Conservation (phyloP, 2,797 vertebrate species). For the Aldrovandia affinis region DNA sequence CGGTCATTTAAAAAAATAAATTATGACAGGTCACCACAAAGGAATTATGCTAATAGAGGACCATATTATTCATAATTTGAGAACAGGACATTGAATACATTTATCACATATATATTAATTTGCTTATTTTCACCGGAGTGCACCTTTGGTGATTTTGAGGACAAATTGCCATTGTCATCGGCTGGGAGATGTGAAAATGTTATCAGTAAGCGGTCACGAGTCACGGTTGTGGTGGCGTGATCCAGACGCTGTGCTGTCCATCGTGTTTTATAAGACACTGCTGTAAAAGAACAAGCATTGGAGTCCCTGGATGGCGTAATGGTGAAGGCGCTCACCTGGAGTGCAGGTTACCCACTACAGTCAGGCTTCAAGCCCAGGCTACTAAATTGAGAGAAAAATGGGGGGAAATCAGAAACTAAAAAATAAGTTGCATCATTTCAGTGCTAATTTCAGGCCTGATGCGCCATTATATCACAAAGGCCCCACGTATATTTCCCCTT, state of each 20-base stretch:
- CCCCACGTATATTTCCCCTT: background rate
- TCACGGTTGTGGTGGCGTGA: too few relatives aligned
- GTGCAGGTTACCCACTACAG: too few relatives aligned
- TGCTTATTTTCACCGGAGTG: background rate
- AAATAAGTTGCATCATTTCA: too few relatives aligned
- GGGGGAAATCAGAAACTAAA: too few relatives aligned
- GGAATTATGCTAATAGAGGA: background rate
- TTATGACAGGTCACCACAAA: background rate
- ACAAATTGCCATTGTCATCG: background rate
- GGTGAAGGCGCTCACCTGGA: too few relatives aligned
- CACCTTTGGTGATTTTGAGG: background rate
- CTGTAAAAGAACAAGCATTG: background rate
- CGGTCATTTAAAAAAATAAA: background rate
- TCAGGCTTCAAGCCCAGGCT: too few relatives aligned
- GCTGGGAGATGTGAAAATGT: background rate
- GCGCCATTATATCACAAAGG: background rate
- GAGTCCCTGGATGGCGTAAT: too few relatives aligned
- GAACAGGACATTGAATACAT: background rate
- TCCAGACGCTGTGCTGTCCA: background rate
- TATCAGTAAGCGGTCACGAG: background rate
- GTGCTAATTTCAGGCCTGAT: background rate
- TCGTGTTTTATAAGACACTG: background rate
- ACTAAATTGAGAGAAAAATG: too few relatives aligned
- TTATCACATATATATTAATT: background rate
- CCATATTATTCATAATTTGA: slow-evolving; percentile 5